These are phyloP conservation scores for Beris chalybata DNA, from an alignment of 2,888 invertebrate genomes.

Conservation along the genomic window DNA sequence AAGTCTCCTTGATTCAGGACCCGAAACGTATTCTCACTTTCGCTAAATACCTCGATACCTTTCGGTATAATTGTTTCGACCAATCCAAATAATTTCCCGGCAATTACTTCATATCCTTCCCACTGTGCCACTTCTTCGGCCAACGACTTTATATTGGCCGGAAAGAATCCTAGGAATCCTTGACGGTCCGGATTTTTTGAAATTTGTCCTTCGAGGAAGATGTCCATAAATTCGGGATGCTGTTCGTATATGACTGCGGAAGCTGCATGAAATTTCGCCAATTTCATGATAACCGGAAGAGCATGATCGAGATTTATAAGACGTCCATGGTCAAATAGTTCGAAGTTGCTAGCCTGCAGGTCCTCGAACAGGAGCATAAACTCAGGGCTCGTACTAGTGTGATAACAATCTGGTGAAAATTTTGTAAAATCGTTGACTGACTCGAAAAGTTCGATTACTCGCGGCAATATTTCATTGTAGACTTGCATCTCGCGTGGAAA, in stretches of 20 bases:
- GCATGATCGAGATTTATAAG: constrained; percentile 62
- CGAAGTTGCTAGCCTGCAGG: constrained; percentile 59
- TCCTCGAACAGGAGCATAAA: constrained; percentile 60
- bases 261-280: constrained; percentile 63
- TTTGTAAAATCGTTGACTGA: constrained; percentile 50
- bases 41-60: constrained; percentile 48
- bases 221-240: constrained; percentile 48
- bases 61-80: constrained; percentile 51
- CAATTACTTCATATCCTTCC: constrained; percentile 53
- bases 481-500: constrained; percentile 53
- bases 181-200: constrained; percentile 53
- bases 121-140: constrained; percentile 52
- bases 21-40: constrained; percentile 46
- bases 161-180: constrained; percentile 52
- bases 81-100: constrained; percentile 52
- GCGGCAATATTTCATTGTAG: constrained; percentile 51
- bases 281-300: constrained; percentile 57
- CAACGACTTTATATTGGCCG: constrained; percentile 51
- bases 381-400: constrained; percentile 52
- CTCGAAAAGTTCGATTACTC: constrained; percentile 48
- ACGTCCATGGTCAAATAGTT: constrained; percentile 59
- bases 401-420: constrained; percentile 53
- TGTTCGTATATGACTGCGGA: constrained; percentile 53
- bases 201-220: constrained; percentile 51
- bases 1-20: constrained; percentile 53